phyloP scores from a whole-genome alignment of 1,140 invertebrate genomes.

The Drosophila mojavensis region DNA sequence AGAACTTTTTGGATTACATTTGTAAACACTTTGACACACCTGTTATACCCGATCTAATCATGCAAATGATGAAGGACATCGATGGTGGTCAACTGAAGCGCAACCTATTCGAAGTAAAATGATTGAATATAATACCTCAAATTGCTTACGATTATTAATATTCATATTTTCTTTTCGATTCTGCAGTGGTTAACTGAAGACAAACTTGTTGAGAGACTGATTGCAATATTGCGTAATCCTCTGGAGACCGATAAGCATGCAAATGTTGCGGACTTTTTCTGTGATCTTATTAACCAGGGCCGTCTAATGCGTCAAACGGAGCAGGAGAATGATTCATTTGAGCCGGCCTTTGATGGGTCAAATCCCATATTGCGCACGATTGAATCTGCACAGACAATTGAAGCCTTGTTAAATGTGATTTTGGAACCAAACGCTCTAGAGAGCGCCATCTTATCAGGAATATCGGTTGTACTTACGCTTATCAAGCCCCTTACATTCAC shows the following conservation, averaged over 20 bases:
- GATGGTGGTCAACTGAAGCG: constrained; percentile 91
- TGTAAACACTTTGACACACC: constrained; percentile 96
- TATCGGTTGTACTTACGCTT: constrained; percentile 90
- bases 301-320: constrained; percentile 87
- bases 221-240: constrained; percentile 91
- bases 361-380: constrained; percentile 80
- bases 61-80: constrained; percentile 94
- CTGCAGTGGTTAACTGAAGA: constrained; percentile 96
- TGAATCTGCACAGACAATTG: constrained; percentile 75
- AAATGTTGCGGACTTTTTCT: constrained; percentile 92
- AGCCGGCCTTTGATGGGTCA: constrained; percentile 74
- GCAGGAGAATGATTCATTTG: constrained; percentile 85
- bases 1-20: constrained; percentile 93
- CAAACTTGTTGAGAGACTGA: constrained; percentile 92
- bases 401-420: constrained; percentile 89
- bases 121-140: too few species aligned
- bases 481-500: constrained; percentile 85
- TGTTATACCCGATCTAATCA: constrained; percentile 96
- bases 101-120: constrained; percentile 92
- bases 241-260: constrained; percentile 90
- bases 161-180: constrained; percentile 29
- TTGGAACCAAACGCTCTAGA: constrained; percentile 88
- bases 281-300: constrained; percentile 90
- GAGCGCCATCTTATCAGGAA: constrained; percentile 91
- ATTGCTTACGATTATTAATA: neutral